Conservation (phyloP, 2,113 vertebrate genomes). For the Aldabrachelys gigantea region DNA sequence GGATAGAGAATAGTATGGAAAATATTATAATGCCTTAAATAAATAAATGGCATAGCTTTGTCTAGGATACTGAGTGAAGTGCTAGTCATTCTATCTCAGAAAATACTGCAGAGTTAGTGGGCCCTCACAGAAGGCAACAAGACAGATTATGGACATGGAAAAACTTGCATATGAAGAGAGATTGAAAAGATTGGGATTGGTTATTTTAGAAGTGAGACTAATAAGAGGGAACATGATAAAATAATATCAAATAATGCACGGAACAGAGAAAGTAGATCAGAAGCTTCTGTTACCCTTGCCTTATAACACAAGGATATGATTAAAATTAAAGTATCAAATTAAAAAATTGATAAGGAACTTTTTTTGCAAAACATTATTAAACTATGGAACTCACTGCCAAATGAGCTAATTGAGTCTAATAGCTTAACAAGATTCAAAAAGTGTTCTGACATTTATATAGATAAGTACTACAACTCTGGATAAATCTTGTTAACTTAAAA, state of each 20-base stretch:
- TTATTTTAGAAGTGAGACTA: not conserved
- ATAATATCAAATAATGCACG: not conserved
- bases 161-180: not conserved
- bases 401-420: rapidly evolving
- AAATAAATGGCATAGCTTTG: not conserved
- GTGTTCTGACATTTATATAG: not conserved
- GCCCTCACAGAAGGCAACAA: not conserved
- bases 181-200: not conserved
- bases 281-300: not conserved
- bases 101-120: not conserved
- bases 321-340: not conserved
- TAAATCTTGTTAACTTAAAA: too few relatives aligned
- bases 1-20: not conserved
- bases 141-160: not conserved
- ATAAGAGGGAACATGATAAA: not conserved
- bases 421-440: not conserved
- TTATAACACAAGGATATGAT: not conserved
- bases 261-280: not conserved
- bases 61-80: not conserved
- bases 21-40: not conserved
- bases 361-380: not conserved
- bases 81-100: not conserved
- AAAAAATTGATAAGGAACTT: not conserved
- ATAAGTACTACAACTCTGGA: not conserved
- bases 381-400: not conserved